Base-by-base conservation (phyloP, 2,113 vertebrate genomes). In the Coracopsis vasa region DNA sequence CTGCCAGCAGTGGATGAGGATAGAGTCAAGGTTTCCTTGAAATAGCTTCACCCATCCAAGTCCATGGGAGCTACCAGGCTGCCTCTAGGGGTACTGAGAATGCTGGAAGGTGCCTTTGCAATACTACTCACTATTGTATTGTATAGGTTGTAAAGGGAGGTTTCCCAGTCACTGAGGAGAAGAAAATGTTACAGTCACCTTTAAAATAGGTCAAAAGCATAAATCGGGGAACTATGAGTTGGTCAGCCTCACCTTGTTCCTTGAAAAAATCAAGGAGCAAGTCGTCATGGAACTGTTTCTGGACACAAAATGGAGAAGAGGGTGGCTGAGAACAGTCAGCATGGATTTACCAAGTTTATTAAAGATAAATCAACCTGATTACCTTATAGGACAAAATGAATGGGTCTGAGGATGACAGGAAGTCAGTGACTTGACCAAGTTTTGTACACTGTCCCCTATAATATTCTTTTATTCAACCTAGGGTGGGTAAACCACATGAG, bases 301-400 rank as follows among this genome's bases (percentile, higher is more conserved):
- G 62, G 28, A 15, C n/a, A 62, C 18, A 37, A 37, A 47, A 41
- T 8, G 33, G 42, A 44, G 74, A 15, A 27, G n/a, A 42, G 28
- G 13, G 14, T 14, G 39, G 11, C 17, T 65, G 35, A 51, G 45
- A 74, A 17, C 29, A 58, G 54, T 21, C 72, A 84, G 0, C 7
- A 8, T 7, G 13, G 62, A 3, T 27, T 66, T 66, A 37, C 0
- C 16, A 10, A 39, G 18, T 11, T 35, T 20, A 14, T 10, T 14
- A 28, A 16, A n/a, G 28, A 50, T 10, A 75, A 64, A 74, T 44
- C 28, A 47, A 18, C 4, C 28, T 51, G 11, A 31, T 24, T n/a
- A 33, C 44, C 42, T 61, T 12, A 8, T 8, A 53, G 13, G 24
- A 71, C 39, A 12, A 48, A 83, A 70, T 31, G 11, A 8, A 41